Evolutionary conservation across 2,888 invertebrate genomes (phyloP).

Genomic region (Arrhopalites spinosus): DNA sequence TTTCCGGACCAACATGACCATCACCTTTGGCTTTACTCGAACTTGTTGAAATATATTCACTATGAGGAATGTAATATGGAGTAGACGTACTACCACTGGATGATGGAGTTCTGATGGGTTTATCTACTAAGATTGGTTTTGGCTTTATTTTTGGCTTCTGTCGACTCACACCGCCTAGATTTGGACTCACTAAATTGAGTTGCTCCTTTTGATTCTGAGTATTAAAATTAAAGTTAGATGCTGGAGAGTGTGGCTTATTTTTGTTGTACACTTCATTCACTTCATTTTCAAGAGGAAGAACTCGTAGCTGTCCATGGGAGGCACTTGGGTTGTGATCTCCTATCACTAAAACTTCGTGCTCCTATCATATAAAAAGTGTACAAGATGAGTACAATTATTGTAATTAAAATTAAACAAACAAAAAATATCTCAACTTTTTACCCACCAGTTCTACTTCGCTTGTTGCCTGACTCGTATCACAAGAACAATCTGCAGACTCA

Average conservation of each 20-base stretch:
- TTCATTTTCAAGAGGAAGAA: constrained; percentile 21
- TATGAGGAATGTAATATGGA: constrained; percentile 5
- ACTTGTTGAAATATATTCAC: not conserved
- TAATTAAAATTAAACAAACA: not conserved
- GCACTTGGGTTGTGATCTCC: not conserved
- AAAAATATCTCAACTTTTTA: too few relatives aligned
- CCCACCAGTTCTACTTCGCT: not conserved
- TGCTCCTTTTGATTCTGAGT: not conserved
- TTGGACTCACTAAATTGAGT: not conserved
- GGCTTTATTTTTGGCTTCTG: not conserved
- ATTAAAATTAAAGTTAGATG: not conserved
- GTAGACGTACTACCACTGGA: not conserved
- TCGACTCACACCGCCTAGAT: not conserved
- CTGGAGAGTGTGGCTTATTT: not conserved
- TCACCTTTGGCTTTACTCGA: not conserved
- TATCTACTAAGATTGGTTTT: not conserved
- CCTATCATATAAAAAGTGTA: constrained; percentile 32
- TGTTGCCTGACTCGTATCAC: not conserved
- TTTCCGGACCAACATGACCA: not conserved
- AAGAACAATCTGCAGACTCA: not conserved
- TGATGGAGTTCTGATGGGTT: not conserved
- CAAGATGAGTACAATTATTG: not conserved
- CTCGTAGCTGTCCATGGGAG: constrained; percentile 6
- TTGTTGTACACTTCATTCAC: not conserved
- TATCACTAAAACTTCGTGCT: constrained; percentile 29